These are phyloP conservation scores for Pantherophis guttatus DNA, from an alignment of 2,113 vertebrate genomes.

Conservation along the genomic window DNA sequence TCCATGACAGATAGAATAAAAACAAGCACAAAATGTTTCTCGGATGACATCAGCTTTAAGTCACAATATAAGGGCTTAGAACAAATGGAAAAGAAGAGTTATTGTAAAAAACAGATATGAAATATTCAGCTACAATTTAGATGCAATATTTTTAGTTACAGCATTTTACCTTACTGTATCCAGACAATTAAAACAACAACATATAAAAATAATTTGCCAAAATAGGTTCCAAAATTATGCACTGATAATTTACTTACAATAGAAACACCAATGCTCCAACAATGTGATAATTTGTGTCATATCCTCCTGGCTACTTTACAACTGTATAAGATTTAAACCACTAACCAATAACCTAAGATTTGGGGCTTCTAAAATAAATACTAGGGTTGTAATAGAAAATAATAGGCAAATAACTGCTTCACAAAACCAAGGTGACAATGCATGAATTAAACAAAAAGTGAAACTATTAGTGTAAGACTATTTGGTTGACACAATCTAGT, in stretches of 20 bases:
- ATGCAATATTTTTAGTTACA: neutral
- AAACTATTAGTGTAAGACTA: conserved; percentile 75
- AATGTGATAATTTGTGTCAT: neutral
- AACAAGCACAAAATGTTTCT: neutral
- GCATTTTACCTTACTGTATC: neutral
- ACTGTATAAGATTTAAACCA: conserved; percentile 29
- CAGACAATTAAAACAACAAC: neutral
- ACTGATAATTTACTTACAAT: conserved; percentile 8
- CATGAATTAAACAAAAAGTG: conserved; percentile 82
- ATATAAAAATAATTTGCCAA: conserved; percentile 26
- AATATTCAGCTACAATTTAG: neutral
- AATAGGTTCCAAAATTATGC: conserved; percentile 29
- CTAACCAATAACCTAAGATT: conserved; percentile 56
- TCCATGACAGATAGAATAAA: neutral
- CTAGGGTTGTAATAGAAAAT: conserved; percentile 57
- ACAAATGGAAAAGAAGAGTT: neutral
- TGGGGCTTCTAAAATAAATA: conserved; percentile 58
- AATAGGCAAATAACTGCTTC: conserved; percentile 60
- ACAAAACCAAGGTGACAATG: conserved; percentile 75
- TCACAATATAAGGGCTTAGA: neutral
- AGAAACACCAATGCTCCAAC: neutral
- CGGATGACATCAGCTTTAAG: neutral
- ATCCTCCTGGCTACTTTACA: conserved; percentile 11
- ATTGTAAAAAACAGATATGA: conserved; percentile 16
- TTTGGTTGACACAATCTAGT: conserved; percentile 81